Conservation (phyloP, 2,888 invertebrate genomes). For the Cetonia aurata region DNA sequence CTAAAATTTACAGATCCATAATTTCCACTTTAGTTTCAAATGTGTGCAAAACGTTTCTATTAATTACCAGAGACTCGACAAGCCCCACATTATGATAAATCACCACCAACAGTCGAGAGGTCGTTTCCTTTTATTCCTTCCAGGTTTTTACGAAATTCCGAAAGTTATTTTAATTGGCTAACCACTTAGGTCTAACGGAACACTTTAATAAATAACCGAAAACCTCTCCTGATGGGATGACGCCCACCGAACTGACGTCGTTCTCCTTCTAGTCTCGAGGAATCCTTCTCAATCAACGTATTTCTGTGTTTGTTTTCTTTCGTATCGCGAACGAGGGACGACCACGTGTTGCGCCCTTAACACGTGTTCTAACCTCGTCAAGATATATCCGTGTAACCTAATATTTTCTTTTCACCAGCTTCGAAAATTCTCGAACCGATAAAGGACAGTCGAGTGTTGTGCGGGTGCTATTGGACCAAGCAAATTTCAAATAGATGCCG, state of each 20-base stretch:
- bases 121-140: too few species aligned
- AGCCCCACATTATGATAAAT: too few species aligned
- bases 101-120: too few species aligned
- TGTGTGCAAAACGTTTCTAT: too few species aligned
- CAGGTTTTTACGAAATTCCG: too few species aligned
- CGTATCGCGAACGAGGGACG: neutral
- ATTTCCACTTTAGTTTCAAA: too few species aligned
- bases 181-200: slow-evolving; percentile 45
- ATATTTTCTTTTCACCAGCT: slow-evolving; percentile 50
- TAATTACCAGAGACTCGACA: too few species aligned
- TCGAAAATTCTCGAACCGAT: slow-evolving; percentile 32
- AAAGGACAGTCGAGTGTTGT: slow-evolving; percentile 15
- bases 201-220: slow-evolving; percentile 42
- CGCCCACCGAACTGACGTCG: neutral
- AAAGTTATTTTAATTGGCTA: slow-evolving; percentile 52
- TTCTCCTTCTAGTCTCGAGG: slow-evolving; percentile 8
- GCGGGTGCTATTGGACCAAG: slow-evolving; percentile 9
- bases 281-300: slow-evolving; percentile 36
- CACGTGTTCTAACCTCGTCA: slow-evolving; percentile 55
- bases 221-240: neutral
- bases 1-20: too few species aligned
- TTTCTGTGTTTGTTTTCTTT: slow-evolving; percentile 42
- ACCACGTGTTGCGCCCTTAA: slow-evolving; percentile 50
- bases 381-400: slow-evolving; percentile 52
- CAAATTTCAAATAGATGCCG: neutral